phyloP scores from a whole-genome alignment of 2,888 invertebrate genomes.

The Phlogophora meticulosa region DNA sequence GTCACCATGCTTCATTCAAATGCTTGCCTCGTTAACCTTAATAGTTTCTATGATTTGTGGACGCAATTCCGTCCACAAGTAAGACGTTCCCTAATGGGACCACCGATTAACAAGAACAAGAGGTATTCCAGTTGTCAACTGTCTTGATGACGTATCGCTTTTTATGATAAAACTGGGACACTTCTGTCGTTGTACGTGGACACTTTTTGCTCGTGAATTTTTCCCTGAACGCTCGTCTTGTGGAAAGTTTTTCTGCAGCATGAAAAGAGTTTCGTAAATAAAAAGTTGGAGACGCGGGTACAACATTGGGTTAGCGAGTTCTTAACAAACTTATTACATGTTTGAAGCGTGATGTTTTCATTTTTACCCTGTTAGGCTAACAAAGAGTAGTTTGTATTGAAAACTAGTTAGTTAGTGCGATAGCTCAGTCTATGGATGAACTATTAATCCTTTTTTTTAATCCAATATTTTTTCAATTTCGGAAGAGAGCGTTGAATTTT shows the following conservation, averaged over 20 bases:
- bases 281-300: constrained; percentile 49
- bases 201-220: constrained; percentile 59
- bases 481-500: constrained; percentile 8
- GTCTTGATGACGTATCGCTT: constrained; percentile 63
- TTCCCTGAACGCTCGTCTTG: constrained; percentile 58
- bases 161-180: constrained; percentile 65
- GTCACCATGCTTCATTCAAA: constrained; percentile 71
- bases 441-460: constrained; percentile 27
- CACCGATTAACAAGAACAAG: constrained; percentile 66
- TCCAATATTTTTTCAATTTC: constrained; percentile 40
- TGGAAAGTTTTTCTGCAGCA: constrained; percentile 55
- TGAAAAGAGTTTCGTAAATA: constrained; percentile 57
- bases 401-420: constrained; percentile 31
- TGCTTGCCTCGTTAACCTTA: constrained; percentile 74
- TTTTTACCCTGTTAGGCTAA: constrained; percentile 44
- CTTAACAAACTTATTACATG: constrained; percentile 48
- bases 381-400: constrained; percentile 30
- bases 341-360: constrained; percentile 36
- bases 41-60: constrained; percentile 74
- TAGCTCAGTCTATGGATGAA: constrained; percentile 25
- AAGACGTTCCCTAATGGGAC: constrained; percentile 59
- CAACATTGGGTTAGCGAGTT: constrained; percentile 50
- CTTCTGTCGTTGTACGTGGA: constrained; percentile 49
- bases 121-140: constrained; percentile 59
- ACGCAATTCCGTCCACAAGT: constrained; percentile 60